A percentile compares a stretch with the other conserved stretches of the same genome.
phyloP scores from a whole-genome alignment of 1,140 invertebrate species.

The Arion vulgaris region DNA sequence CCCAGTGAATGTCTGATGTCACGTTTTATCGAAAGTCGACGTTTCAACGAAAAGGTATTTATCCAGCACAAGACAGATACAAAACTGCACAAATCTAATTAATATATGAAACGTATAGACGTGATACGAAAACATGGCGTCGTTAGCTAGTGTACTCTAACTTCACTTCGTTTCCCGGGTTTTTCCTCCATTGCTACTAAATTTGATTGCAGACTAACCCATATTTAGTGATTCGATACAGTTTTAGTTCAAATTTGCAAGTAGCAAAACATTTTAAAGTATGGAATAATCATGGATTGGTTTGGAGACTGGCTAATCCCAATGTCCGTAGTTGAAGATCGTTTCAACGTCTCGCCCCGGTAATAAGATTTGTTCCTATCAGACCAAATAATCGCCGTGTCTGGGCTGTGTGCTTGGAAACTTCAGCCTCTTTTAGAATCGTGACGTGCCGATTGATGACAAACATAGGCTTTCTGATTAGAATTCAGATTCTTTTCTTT shows the following conservation, averaged over 20 bases:
- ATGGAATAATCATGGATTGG: neutral
- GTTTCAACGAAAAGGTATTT: too few relatives aligned
- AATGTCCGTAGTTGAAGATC: neutral
- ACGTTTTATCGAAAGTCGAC: too few relatives aligned
- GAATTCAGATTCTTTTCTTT: neutral
- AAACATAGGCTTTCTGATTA: conserved; percentile 16
- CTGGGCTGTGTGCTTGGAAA: neutral
- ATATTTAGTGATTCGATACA: neutral
- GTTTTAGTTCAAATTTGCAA: neutral
- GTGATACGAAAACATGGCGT: too few relatives aligned
- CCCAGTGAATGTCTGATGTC: too few relatives aligned
- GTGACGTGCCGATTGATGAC: neutral
- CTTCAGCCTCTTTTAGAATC: neutral
- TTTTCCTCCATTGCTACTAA: too few relatives aligned
- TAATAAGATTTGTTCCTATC: neutral
- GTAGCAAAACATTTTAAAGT: neutral
- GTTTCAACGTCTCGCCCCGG: neutral
- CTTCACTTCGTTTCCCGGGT: too few relatives aligned
- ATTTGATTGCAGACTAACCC: too few relatives aligned
- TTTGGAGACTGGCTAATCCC: neutral
- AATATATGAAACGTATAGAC: too few relatives aligned
- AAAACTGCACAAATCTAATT: too few relatives aligned
- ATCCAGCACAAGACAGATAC: too few relatives aligned
- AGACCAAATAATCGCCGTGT: conserved; percentile 3
- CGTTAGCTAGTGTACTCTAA: too few relatives aligned